Evolutionary conservation across 92 coral and sea anemone genomes (phyloP).

Genomic region (Umimayanthus chanpuru): DNA sequence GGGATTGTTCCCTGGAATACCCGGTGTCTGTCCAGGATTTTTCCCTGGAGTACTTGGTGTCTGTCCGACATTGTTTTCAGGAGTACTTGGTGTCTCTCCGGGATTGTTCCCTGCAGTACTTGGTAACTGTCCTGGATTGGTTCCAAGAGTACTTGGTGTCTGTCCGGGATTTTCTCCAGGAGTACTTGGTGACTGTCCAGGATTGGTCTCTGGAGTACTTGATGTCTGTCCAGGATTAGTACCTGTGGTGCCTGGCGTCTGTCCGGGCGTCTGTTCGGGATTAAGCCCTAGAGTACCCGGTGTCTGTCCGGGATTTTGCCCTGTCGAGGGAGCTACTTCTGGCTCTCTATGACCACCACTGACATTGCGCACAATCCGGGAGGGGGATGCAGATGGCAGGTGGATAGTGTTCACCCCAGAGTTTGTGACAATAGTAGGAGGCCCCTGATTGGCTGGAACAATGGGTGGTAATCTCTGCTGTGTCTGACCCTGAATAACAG

Average conservation of each 20-base stretch:
- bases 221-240: background rate
- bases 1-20: slow-evolving; percentile 34
- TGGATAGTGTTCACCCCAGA: background rate
- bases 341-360: slow-evolving; percentile 42
- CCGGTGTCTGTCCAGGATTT: slow-evolving; percentile 5
- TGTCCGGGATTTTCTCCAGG: background rate
- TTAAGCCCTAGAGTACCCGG: slow-evolving; percentile 7
- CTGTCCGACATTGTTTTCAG: slow-evolving; percentile 1
- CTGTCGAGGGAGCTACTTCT: slow-evolving; percentile 24
- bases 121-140: background rate
- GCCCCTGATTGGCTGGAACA: background rate
- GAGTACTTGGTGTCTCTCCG: no score
- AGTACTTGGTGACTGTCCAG: background rate
- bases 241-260: background rate
- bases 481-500: background rate
- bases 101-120: background rate
- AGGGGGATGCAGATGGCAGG: slow-evolving; percentile 16
- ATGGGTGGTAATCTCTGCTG: background rate
- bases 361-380: slow-evolving; percentile 34
- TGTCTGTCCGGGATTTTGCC: slow-evolving; percentile 11
- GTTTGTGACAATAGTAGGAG: background rate
- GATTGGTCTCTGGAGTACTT: background rate
- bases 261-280: slow-evolving; percentile 3
- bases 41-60: slow-evolving; percentile 9
- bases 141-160: background rate